Percentiles rank a stretch among this genome's conserved stretches.
These are phyloP conservation scores for Tragelaphus imberbis DNA, from an alignment of 2,113 vertebrate species.

Conservation along the genomic window DNA sequence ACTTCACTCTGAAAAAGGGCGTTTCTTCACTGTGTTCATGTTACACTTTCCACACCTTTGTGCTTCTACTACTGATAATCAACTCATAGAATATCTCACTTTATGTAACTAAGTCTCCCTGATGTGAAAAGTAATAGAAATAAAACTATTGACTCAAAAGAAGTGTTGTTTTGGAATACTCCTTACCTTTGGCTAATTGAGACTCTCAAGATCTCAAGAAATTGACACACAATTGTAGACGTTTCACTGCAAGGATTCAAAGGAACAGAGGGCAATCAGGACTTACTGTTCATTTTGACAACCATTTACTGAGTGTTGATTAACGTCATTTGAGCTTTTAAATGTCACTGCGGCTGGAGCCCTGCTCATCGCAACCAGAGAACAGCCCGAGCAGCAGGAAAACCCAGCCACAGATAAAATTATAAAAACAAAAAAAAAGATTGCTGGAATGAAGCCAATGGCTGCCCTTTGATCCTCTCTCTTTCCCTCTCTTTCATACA, in stretches of 20 bases:
- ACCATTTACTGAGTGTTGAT: background rate
- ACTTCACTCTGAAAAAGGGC: conserved; percentile 82
- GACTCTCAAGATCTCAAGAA: background rate
- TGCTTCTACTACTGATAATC: conserved; percentile 82
- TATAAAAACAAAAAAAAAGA: background rate
- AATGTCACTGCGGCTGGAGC: background rate
- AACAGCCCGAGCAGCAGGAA: too few species aligned
- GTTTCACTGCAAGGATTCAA: background rate
- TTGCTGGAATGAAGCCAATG: background rate
- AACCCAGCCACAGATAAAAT: too few species aligned
- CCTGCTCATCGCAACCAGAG: too few species aligned
- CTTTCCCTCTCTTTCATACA: background rate
- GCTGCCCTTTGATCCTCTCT: background rate
- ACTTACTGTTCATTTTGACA: background rate
- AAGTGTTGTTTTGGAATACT: background rate
- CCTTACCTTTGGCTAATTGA: background rate
- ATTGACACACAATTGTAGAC: background rate
- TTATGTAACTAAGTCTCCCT: conserved; percentile 84
- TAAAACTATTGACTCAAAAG: conserved; percentile 76
- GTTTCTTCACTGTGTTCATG: conserved; percentile 81
- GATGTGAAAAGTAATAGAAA: conserved; percentile 84
- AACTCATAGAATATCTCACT: conserved; percentile 83
- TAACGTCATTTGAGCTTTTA: background rate
- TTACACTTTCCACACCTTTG: conserved; percentile 80
- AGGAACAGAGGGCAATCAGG: background rate